These are phyloP conservation scores for Diplolepis rosae DNA, from an alignment of 2,888 invertebrate species.

Conservation along the genomic window DNA sequence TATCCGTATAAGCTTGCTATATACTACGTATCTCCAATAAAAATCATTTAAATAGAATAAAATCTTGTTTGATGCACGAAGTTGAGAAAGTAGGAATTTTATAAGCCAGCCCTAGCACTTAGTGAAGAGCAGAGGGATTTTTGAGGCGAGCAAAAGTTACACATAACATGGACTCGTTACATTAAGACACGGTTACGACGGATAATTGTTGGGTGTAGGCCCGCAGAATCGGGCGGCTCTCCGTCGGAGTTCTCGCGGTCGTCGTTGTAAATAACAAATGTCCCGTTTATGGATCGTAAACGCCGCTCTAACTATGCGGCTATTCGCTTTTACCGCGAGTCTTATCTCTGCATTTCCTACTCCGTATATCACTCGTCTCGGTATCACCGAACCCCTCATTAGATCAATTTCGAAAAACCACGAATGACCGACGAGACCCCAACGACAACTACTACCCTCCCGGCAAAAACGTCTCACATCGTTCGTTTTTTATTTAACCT, in stretches of 20 bases:
- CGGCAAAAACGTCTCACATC: conserved; percentile 13
- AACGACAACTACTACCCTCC: conserved; percentile 11
- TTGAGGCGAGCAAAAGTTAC: conserved; percentile 35
- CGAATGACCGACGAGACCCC: conserved; percentile 12
- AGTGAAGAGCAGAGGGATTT: neutral
- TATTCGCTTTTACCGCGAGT: conserved; percentile 49
- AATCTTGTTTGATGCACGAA: no score
- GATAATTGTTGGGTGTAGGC: conserved; percentile 63
- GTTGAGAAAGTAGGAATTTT: neutral
- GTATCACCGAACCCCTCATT: conserved; percentile 54
- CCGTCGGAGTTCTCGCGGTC: conserved; percentile 38
- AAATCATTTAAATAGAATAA: no score
- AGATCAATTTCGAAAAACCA: conserved; percentile 41
- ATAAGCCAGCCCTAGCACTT: neutral
- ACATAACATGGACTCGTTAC: conserved; percentile 54
- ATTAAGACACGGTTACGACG: conserved; percentile 64
- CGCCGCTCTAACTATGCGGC: conserved; percentile 61
- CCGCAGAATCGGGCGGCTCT: conserved; percentile 29
- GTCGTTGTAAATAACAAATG: conserved; percentile 66
- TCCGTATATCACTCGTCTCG: conserved; percentile 61
- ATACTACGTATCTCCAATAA: no score
- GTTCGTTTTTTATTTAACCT: conserved; percentile 18
- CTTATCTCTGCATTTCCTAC: conserved; percentile 56
- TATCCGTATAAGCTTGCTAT: conserved; percentile 2
- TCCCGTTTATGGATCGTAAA: conserved; percentile 70